Conservation (phyloP, 2,113 vertebrate species). For the Camelus bactrianus region DNA sequence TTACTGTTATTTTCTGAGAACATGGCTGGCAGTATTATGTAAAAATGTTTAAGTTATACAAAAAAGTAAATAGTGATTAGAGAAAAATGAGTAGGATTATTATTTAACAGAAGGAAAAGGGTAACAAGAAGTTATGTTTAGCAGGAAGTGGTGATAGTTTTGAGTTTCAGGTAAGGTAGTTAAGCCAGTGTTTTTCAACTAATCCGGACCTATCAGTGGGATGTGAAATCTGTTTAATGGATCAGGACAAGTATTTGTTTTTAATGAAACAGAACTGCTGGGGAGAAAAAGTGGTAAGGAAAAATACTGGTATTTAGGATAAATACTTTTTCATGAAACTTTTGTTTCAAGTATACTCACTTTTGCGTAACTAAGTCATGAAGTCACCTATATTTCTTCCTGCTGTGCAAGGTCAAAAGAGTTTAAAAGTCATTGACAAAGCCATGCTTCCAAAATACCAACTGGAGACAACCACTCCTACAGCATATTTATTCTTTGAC, state of each 20-base stretch:
- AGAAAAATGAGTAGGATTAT: conserved; percentile 28
- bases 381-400: background rate
- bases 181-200: conserved; percentile 19
- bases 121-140: background rate
- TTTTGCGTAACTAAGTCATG: background rate
- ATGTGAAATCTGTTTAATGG: background rate
- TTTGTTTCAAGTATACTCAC: background rate
- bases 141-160: background rate
- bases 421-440: background rate
- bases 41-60: background rate
- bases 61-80: conserved; percentile 48
- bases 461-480: background rate
- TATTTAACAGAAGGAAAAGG: background rate
- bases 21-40: background rate
- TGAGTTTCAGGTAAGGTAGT: background rate
- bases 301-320: background rate
- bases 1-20: conserved; percentile 10
- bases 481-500: background rate
- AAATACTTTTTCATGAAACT: background rate
- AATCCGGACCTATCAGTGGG: background rate
- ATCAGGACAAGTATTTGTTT: background rate
- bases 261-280: conserved; percentile 28
- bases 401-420: background rate
- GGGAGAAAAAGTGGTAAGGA: background rate
- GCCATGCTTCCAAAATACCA: conserved; percentile 24